Evolutionary conservation across 2,888 invertebrate genomes (phyloP), one percentile per base, ranked within the genome.

Genomic region (Schizotus pectinicornis): DNA sequence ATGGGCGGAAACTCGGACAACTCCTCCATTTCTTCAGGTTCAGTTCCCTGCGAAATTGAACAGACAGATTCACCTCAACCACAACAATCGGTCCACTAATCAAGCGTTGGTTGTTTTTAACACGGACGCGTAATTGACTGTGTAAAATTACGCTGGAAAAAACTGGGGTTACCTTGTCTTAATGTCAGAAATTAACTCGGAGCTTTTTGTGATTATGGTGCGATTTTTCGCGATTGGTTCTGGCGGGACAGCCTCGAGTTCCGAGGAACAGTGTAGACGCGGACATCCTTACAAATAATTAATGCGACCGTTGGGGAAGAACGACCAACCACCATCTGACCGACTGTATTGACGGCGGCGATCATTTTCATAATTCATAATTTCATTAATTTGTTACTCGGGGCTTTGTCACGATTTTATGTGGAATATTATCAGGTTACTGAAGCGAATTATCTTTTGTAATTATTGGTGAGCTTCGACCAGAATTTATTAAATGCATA

Each of bases 281-380:
- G 55, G 47, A 55, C 59, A 62, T 53, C 64, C 67, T 60, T 35
- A 56, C 59, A 56, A 65, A 65, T 66, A 62, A 68, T 67, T 67
- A 64, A 55, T 53, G 51, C 61, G 57, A 11, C 42, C 41, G 46
- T 48, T 48, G 37, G 42, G 46, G 14, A 41, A 47, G 50, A 48
- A 47, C 42, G 49, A 12, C 36, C 56, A 67, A 38, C 47, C 63
- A 62, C 50, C 56, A 61, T 47, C 62, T 73, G 76, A 70, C 49
- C 72, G 66, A 67, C 71, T 77, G 68, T 70, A 75, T 73, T 73
- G 74, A 74, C 74, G 75, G 72, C 71, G 72, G 79, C 78, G 78
- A 80, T 80, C 80, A 79, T 80, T 80, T 80, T 80, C 80, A 80
- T 80, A 80, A 80, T 80, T 80, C 79, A 78, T 80, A 80, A 80